phyloP scores from a whole-genome alignment of 2,888 invertebrate species.

The Belgica antarctica region DNA sequence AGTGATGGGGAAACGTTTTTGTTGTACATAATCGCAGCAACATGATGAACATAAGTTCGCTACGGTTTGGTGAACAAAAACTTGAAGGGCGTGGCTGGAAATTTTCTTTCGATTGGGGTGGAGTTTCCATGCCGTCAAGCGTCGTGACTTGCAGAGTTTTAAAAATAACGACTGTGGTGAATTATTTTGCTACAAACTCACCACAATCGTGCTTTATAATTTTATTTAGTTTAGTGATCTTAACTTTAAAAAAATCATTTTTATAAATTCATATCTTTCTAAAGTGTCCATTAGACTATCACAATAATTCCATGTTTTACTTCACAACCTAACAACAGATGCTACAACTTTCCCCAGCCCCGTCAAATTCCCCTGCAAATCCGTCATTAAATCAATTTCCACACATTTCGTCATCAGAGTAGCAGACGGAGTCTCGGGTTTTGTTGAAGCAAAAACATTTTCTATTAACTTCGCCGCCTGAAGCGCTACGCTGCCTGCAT shows the following conservation, averaged over 20 bases:
- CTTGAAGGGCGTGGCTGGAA: conserved; percentile 20
- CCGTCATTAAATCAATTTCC: conserved; percentile 36
- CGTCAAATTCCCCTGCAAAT: background rate
- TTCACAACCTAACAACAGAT: conserved; percentile 22
- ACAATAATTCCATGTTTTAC: background rate
- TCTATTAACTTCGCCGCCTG: conserved; percentile 27
- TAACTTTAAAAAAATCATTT: background rate
- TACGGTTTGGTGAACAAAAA: background rate
- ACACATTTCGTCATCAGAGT: background rate
- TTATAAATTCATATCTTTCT: too few relatives aligned
- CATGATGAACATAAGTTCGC: background rate
- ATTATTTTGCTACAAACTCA: background rate
- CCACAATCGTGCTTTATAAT: too few relatives aligned
- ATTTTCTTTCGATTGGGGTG: conserved; percentile 21
- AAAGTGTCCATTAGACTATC: too few relatives aligned
- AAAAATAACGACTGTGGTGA: background rate
- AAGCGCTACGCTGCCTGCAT: conserved; percentile 36
- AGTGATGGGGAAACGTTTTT: background rate
- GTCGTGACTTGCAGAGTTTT: conserved; percentile 21
- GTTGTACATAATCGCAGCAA: conserved; percentile 18
- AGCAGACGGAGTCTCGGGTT: background rate
- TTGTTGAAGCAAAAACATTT: conserved; percentile 11
- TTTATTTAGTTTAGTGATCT: too few relatives aligned
- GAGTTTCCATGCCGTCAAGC: conserved; percentile 12
- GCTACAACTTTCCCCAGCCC: background rate